phyloP scores from a whole-genome alignment of 2,113 vertebrate genomes.

The Cepphus grylle region DNA sequence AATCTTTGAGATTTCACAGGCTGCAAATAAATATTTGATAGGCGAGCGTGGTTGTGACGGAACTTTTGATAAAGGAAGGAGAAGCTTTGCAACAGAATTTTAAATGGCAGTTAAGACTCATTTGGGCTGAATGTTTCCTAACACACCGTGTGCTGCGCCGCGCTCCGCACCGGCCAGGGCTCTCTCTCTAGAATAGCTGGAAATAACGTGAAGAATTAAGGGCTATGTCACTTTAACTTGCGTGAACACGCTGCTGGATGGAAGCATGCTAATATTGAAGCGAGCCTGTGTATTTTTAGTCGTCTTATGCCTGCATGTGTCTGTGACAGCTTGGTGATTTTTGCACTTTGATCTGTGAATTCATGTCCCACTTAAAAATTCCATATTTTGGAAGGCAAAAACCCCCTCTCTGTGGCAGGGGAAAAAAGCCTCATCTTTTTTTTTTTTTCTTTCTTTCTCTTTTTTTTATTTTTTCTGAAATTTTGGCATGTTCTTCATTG shows the following conservation, averaged over 20 bases:
- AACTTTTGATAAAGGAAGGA: neutral
- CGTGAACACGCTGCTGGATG: slow-evolving; percentile 15
- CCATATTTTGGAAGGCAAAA: slow-evolving; percentile 1
- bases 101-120: neutral
- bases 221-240: neutral
- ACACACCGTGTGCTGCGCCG: neutral
- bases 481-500: neutral
- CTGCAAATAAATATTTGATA: slow-evolving; percentile 22
- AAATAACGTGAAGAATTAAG: slow-evolving; percentile 13
- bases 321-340: slow-evolving; percentile 60
- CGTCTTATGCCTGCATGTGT: slow-evolving; percentile 3
- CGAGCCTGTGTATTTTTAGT: slow-evolving; percentile 41
- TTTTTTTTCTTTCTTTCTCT: no score
- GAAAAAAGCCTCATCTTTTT: neutral
- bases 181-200: neutral
- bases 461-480: neutral
- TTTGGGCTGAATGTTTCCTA: neutral
- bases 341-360: slow-evolving; percentile 58
- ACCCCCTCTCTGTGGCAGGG: neutral
- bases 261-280: slow-evolving; percentile 13
- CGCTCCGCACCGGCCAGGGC: neutral
- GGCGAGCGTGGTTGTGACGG: neutral
- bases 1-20: slow-evolving; percentile 6
- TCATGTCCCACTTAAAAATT: slow-evolving; percentile 43
- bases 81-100: neutral